Percentiles rank a stretch among this genome's conserved stretches.
phyloP scores from a whole-genome alignment of 2,888 invertebrate species.

The Limnephilus lunatus region DNA sequence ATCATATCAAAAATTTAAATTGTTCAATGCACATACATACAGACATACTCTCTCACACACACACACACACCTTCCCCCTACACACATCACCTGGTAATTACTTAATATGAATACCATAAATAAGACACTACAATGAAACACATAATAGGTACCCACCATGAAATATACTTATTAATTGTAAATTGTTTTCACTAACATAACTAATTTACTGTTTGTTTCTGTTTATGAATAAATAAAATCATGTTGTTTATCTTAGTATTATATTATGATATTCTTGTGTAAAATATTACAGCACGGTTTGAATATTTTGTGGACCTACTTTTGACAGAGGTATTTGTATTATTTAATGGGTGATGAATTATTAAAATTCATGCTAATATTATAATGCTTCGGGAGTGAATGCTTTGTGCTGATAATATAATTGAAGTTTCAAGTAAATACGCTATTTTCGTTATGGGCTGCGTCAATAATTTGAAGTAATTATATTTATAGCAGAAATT shows the following conservation, averaged over 20 bases:
- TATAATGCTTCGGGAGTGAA: neutral
- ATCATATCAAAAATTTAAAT: too few species aligned
- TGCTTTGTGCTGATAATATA: neutral
- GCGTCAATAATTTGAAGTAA: constrained; percentile 10
- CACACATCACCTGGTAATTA: too few species aligned
- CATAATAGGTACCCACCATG: too few species aligned
- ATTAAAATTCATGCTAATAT: constrained; percentile 36
- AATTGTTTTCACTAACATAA: too few species aligned
- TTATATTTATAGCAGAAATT: neutral
- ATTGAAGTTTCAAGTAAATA: constrained; percentile 29
- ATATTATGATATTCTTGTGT: neutral
- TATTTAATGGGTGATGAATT: constrained; percentile 8
- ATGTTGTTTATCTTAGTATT: neutral
- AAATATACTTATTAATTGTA: too few species aligned
- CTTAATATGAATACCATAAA: too few species aligned
- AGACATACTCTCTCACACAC: too few species aligned
- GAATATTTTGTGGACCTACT: neutral
- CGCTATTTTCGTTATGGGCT: neutral
- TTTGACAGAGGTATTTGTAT: constrained; percentile 16
- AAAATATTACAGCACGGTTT: neutral
- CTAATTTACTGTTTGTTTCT: too few species aligned
- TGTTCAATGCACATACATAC: too few species aligned
- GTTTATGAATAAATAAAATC: too few species aligned
- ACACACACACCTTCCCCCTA: too few species aligned
- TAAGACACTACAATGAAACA: too few species aligned